phyloP scores from a whole-genome alignment of 2,113 vertebrate species.

The Oxygymnocypris stewartii region DNA sequence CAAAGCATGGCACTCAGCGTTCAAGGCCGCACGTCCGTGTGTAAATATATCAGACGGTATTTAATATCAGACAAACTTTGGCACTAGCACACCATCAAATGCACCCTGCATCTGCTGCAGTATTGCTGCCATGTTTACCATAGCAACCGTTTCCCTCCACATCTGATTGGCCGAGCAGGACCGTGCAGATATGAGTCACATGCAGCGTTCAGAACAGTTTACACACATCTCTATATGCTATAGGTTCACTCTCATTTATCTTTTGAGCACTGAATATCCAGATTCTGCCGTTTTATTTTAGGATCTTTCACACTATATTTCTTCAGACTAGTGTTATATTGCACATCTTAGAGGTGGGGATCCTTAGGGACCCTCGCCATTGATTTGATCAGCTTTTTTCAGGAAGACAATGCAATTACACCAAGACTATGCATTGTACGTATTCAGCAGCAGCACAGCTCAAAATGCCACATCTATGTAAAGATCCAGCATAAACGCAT shows the following conservation, averaged over 20 bases:
- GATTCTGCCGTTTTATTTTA: neutral
- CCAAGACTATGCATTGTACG: too few relatives aligned
- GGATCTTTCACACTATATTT: neutral
- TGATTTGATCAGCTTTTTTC: neutral
- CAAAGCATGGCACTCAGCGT: neutral
- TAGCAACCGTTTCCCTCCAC: slow-evolving; percentile 61
- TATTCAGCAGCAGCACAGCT: neutral
- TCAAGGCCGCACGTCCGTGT: neutral
- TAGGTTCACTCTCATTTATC: neutral
- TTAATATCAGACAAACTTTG: slow-evolving; percentile 13
- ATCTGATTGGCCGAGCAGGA: slow-evolving; percentile 63
- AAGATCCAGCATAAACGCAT: neutral
- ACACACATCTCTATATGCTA: slow-evolving; percentile 2
- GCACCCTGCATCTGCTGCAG: slow-evolving; percentile 66
- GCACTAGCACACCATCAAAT: slow-evolving; percentile 39
- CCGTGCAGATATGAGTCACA: slow-evolving; percentile 70
- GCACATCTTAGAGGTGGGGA: neutral
- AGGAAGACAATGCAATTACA: neutral
- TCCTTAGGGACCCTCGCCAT: neutral
- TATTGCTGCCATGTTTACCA: slow-evolving; percentile 67
- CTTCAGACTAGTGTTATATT: neutral
- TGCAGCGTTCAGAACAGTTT: slow-evolving; percentile 32
- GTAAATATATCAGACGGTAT: slow-evolving; percentile 7
- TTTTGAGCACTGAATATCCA: neutral
- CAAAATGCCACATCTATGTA: neutral